Base-by-base conservation (phyloP, 2,888 invertebrate genomes). In the Spilosoma lubricipeda region DNA sequence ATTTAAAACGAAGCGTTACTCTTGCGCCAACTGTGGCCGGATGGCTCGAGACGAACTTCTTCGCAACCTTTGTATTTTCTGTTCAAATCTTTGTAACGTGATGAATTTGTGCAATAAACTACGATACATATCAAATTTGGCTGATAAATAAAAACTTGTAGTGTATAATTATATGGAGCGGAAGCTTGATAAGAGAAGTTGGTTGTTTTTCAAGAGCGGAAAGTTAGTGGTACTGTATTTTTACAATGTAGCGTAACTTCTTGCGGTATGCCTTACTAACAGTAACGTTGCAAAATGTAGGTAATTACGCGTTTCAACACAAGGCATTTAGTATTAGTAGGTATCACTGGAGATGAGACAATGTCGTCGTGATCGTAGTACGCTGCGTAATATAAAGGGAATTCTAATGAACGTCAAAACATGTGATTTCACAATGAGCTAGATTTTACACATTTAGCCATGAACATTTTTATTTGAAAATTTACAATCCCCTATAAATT, bases 71-170 rank as follows among this genome's bases (percentile, higher is more conserved):
- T 79, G 81, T 89, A 85, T 82, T 80, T 89, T 91, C 77, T 70
- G 87, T 92, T 89, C 72, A 83, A 89, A 89, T 85, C 81, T 86
- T 87, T 75, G 80, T 87, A 89, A 93, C 86, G 92, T 93, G 89
- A 93, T 93, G 93, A 93, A 94, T 93, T 92, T 93, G 91, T 93
- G 93, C 91, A 93, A 92, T 93, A 93, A 93, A 92, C 88, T 93
- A 94, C 94, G 94, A 95, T 94, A 95, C 95, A 95, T 95, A 95
- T 95, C 95, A 95, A 95, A 90, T 94, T 92, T 92, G 93, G 94
- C 95, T 95, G 93, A 93, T 86, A 81, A 86, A 88, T 89, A 89
- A 89, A 90, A 90, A 71, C 89, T 88, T 87, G 86, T 87, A 88
- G 87, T 90, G 91, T 89, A 87, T 86, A 88, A 77, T 83, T 59